phyloP scores from a whole-genome alignment of 2,888 invertebrate species.

The Galerucella pusilla region DNA sequence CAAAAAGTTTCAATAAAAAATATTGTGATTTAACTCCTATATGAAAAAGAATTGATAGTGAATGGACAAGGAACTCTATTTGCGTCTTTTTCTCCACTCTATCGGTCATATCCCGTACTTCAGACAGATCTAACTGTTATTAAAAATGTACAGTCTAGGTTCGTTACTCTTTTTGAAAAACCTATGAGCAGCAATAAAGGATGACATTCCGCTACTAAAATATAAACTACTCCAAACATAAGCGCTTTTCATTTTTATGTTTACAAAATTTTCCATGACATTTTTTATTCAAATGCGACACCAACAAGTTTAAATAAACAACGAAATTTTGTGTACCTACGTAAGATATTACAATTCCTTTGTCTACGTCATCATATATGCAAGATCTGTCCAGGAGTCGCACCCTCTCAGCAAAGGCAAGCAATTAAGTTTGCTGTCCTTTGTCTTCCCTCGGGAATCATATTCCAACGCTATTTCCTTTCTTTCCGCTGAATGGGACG shows the following conservation, averaged over 20 bases:
- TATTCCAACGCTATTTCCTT: conserved; percentile 58
- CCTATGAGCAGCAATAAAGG: too few relatives aligned
- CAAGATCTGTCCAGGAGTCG: conserved; percentile 62
- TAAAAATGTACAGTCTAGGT: too few relatives aligned
- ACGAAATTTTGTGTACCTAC: background rate
- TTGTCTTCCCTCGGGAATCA: conserved; percentile 61
- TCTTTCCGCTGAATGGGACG: conserved; percentile 45
- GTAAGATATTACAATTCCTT: conserved; percentile 63
- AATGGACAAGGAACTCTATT: too few relatives aligned
- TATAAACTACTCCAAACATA: too few relatives aligned
- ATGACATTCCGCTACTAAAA: too few relatives aligned
- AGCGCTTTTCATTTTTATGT: background rate
- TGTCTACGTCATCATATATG: conserved; percentile 67
- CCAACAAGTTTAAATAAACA: background rate
- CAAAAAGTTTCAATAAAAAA: too few relatives aligned
- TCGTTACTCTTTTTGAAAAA: too few relatives aligned
- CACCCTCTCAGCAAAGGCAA: conserved; percentile 50
- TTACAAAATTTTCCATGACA: background rate
- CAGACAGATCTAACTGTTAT: too few relatives aligned
- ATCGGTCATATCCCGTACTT: too few relatives aligned
- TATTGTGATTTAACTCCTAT: too few relatives aligned
- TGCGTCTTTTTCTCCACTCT: too few relatives aligned
- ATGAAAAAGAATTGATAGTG: too few relatives aligned
- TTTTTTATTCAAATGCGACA: background rate
- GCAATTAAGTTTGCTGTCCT: conserved; percentile 62